phyloP scores from a whole-genome alignment of 2,888 invertebrate species.

The Caenorhabditis panamensis region DNA sequence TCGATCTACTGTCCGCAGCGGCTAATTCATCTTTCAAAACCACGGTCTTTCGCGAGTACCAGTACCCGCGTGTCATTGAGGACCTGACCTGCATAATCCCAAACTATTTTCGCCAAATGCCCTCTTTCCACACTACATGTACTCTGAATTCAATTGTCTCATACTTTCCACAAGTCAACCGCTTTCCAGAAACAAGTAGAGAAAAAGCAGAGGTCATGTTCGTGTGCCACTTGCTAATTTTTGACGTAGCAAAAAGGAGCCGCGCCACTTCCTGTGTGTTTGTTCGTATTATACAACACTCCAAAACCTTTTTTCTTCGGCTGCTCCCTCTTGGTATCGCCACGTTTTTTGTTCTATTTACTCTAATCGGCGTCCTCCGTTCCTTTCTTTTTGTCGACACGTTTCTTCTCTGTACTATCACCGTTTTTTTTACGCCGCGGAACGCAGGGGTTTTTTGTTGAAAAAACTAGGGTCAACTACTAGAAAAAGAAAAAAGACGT shows the following conservation, averaged over 20 bases:
- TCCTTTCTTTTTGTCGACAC: neutral
- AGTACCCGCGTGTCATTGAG: constrained; percentile 50
- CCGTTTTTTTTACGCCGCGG: neutral
- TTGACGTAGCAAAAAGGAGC: neutral
- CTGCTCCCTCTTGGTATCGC: constrained; percentile 1
- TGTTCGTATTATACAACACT: constrained; percentile 41
- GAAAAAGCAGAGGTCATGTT: constrained; percentile 15
- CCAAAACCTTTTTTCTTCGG: constrained; percentile 12
- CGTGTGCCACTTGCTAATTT: constrained; percentile 36
- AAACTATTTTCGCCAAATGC: constrained; percentile 36
- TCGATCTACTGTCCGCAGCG: constrained; percentile 31
- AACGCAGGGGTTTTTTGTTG: neutral
- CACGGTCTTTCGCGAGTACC: constrained; percentile 24
- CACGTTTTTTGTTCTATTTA: constrained; percentile 5
- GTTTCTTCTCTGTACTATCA: constrained; percentile 1
- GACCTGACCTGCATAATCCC: constrained; percentile 60
- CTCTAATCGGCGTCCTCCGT: neutral
- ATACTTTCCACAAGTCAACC: constrained; percentile 33
- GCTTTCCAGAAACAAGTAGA: too few species aligned
- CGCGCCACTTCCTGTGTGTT: constrained; percentile 28
- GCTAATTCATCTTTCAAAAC: constrained; percentile 36
- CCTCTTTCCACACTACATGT: constrained; percentile 33
- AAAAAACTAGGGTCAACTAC: too few species aligned
- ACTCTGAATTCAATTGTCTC: constrained; percentile 51
- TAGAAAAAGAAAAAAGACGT: too few species aligned